Evolutionary conservation across 2,797 vertebrate genomes (phyloP).

Genomic region (Bryconaethiops microstoma): DNA sequence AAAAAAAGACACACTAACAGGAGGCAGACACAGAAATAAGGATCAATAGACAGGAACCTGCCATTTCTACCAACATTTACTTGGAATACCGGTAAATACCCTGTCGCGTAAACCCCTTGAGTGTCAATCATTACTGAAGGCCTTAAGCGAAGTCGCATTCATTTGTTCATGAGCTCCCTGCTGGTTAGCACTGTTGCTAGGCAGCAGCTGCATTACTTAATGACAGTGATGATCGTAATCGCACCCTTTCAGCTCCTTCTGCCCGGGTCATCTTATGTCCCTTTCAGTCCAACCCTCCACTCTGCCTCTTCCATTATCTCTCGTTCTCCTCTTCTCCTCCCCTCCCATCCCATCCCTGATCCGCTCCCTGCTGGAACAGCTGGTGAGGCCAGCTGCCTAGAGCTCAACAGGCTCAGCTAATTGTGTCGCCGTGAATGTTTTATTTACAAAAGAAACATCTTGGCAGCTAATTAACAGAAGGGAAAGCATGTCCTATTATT

Average conservation of each 20-base stretch:
- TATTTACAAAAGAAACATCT: slow-evolving; percentile 73
- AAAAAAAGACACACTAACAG: neutral
- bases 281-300: slow-evolving; percentile 14
- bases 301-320: slow-evolving; percentile 30
- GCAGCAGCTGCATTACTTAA: neutral
- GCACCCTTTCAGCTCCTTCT: neutral
- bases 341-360: slow-evolving; percentile 19
- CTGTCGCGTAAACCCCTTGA: neutral
- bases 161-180: neutral
- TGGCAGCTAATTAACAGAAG: slow-evolving; percentile 64
- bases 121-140: neutral
- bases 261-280: slow-evolving; percentile 11
- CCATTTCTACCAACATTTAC: neutral
- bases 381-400: slow-evolving; percentile 73
- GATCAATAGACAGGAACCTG: neutral
- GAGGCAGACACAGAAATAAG: neutral
- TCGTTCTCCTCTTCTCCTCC: neutral
- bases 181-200: neutral
- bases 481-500: slow-evolving; percentile 55
- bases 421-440: slow-evolving; percentile 76
- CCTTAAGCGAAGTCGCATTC: neutral
- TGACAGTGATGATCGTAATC: slow-evolving; percentile 13
- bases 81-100: neutral
- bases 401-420: slow-evolving; percentile 72
- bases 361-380: slow-evolving; percentile 66